These are phyloP conservation scores for Centruroides vittatus DNA, from an alignment of 1,140 invertebrate genomes.

Conservation along the genomic window DNA sequence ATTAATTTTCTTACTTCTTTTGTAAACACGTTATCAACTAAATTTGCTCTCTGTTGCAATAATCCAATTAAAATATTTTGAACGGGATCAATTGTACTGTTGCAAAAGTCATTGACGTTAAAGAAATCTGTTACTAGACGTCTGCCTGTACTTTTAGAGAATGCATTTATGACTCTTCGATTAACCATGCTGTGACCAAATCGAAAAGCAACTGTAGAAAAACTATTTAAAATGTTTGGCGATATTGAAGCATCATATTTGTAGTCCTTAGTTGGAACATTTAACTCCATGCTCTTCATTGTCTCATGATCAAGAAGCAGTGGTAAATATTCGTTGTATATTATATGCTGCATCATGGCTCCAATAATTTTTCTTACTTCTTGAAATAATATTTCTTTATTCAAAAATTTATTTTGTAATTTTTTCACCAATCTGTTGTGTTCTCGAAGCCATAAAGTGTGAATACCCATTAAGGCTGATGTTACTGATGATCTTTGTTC, in stretches of 20 bases:
- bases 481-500: not conserved
- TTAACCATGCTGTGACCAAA: constrained; percentile 92
- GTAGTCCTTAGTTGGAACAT: constrained; percentile 45
- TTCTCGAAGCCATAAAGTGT: constrained; percentile 91
- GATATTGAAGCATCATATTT: constrained; percentile 59
- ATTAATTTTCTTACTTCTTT: constrained; percentile 49
- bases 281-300: constrained; percentile 30
- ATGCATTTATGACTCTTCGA: not conserved
- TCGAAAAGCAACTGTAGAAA: constrained; percentile 86
- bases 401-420: constrained; percentile 47
- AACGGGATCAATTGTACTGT: not conserved
- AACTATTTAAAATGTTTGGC: constrained; percentile 82
- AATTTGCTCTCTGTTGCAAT: not conserved
- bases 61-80: not conserved
- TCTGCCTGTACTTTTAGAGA: not conserved
- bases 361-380: constrained; percentile 84
- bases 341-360: constrained; percentile 82
- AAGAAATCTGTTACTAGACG: constrained; percentile 6
- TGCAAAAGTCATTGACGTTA: constrained; percentile 8
- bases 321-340: constrained; percentile 62
- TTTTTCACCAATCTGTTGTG: constrained; percentile 82
- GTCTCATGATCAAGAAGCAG: constrained; percentile 38
- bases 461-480: constrained; percentile 38
- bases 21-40: constrained; percentile 69
- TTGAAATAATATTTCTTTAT: constrained; percentile 69